Percentiles rank a stretch among this genome's conserved stretches.
Evolutionary conservation across 2,113 vertebrate species (phyloP).

Genomic region (human): DNA sequence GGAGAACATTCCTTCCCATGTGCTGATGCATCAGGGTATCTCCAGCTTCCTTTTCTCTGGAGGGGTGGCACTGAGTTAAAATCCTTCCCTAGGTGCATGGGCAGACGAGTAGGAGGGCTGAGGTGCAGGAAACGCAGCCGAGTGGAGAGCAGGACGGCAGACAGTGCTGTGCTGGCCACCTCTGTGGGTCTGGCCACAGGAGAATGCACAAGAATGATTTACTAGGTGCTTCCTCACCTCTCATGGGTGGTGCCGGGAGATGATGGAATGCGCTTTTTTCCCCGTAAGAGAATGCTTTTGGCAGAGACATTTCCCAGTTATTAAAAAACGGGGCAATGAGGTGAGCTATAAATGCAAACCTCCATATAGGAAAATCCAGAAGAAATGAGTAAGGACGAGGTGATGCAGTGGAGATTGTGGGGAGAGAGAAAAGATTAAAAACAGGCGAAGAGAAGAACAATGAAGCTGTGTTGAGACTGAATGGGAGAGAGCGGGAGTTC

Average conservation of each 20-base stretch:
- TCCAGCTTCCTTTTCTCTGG: background rate
- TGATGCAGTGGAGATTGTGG: background rate
- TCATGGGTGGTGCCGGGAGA: background rate
- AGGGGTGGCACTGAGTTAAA: background rate
- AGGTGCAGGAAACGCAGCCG: background rate
- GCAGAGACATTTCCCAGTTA: slow-evolving; percentile 13
- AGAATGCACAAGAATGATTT: background rate
- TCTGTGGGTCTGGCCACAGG: background rate
- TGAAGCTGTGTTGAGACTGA: background rate
- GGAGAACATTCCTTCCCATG: background rate
- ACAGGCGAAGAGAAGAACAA: background rate
- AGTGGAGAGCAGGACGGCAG: background rate
- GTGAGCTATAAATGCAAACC: slow-evolving; percentile 35
- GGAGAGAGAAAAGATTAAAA: slow-evolving; percentile 16
- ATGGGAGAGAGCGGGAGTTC: background rate
- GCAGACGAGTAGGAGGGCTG: background rate
- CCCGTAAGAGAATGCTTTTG: slow-evolving; percentile 44
- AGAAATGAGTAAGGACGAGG: slow-evolving; percentile 13
- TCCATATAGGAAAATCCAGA: background rate
- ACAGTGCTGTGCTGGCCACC: background rate
- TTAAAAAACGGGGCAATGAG: slow-evolving; percentile 60
- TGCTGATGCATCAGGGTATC: background rate
- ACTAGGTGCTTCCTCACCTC: background rate
- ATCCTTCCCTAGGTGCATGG: background rate
- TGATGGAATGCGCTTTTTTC: background rate